Conservation (phyloP, 2,113 vertebrate species). For the Emydura subglobosa region DNA sequence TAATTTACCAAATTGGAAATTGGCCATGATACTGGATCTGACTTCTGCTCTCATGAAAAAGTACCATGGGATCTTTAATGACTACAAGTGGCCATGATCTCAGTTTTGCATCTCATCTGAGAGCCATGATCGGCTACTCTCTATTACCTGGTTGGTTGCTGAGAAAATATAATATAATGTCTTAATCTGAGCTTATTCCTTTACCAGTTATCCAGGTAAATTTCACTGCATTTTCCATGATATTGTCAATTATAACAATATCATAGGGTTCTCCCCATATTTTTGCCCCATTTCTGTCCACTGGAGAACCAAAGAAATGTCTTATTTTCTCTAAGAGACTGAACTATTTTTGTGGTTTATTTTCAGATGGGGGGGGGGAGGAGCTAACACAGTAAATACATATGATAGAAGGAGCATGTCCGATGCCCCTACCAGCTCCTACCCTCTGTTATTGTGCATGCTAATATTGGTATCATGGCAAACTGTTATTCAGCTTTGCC, state of each 20-base stretch:
- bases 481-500: background rate
- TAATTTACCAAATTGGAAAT: background rate
- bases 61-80: background rate
- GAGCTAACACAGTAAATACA: background rate
- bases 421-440: rapidly evolving
- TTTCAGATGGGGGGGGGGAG: background rate
- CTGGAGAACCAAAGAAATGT: background rate
- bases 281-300: background rate
- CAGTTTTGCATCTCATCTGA: background rate
- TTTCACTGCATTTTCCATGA: background rate
- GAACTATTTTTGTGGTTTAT: background rate
- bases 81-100: background rate
- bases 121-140: rapidly evolving
- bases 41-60: background rate
- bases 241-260: background rate
- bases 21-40: background rate
- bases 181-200: background rate
- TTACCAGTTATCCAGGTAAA: background rate
- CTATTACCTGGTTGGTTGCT: background rate
- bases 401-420: rapidly evolving
- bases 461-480: background rate
- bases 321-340: background rate
- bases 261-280: background rate
- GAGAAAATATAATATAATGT: background rate
- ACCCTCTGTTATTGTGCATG: background rate